Evolutionary conservation across 1,140 invertebrate genomes (phyloP).

Genomic region (Andricus grossulariae): DNA sequence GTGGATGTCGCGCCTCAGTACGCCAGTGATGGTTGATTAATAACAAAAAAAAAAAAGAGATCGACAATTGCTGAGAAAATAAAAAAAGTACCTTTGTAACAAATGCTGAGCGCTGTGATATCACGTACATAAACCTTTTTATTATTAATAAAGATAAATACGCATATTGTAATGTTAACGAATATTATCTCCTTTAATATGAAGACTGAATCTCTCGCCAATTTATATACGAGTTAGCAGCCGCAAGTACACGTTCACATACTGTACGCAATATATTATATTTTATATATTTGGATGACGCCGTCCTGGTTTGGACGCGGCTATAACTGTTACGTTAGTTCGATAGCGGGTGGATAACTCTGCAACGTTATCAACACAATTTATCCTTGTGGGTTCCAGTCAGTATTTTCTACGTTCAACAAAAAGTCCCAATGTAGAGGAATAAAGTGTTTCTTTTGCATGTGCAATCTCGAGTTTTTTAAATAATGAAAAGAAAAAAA

Average conservation of each 20-base stretch:
- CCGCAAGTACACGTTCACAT: slow-evolving; percentile 61
- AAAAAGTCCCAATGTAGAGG: background rate
- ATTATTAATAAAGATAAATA: slow-evolving; percentile 69
- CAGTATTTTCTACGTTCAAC: slow-evolving; percentile 28
- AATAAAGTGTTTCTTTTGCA: slow-evolving; percentile 32
- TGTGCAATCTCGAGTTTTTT: slow-evolving; percentile 1
- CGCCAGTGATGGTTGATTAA: slow-evolving; percentile 50
- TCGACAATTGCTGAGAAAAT: slow-evolving; percentile 55
- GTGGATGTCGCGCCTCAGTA: slow-evolving; percentile 59
- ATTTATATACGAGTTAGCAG: slow-evolving; percentile 71
- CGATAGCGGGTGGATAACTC: slow-evolving; percentile 51
- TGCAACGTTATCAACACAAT: slow-evolving; percentile 28
- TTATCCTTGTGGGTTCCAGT: slow-evolving; percentile 27
- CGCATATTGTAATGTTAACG: slow-evolving; percentile 69
- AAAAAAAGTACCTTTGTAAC: slow-evolving; percentile 64
- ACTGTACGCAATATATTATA: slow-evolving; percentile 61
- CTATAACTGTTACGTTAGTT: slow-evolving; percentile 58
- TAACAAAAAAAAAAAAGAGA: slow-evolving; percentile 56
- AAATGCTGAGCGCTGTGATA: slow-evolving; percentile 74
- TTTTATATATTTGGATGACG: slow-evolving; percentile 55
- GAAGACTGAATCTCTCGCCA: slow-evolving; percentile 74
- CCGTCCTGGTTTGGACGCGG: slow-evolving; percentile 45
- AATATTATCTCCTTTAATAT: slow-evolving; percentile 63
- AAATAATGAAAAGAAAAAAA: background rate
- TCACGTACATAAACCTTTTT: slow-evolving; percentile 72